Percentiles rank a stretch among this genome's conserved stretches.
Conservation (phyloP, 2,888 invertebrate species). For the Acronicta leporina region DNA sequence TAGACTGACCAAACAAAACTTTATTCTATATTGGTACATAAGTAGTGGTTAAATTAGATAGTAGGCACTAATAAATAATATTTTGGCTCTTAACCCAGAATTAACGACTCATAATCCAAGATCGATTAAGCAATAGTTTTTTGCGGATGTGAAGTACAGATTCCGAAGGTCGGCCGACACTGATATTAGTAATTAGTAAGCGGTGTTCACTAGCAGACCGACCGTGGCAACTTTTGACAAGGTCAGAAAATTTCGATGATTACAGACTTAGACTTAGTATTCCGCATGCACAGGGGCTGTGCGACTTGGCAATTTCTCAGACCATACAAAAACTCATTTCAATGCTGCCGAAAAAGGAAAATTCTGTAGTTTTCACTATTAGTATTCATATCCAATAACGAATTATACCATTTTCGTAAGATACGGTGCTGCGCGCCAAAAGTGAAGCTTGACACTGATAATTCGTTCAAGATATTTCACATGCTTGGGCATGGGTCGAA, state of each 20-base stretch:
- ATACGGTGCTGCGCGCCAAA: slow-evolving; percentile 34
- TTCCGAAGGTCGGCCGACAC: slow-evolving; percentile 56
- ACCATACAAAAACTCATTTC: slow-evolving; percentile 38
- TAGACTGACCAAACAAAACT: slow-evolving; percentile 11
- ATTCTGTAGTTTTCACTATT: slow-evolving; percentile 43
- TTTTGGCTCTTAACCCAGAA: slow-evolving; percentile 38
- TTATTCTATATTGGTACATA: neutral
- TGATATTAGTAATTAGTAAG: slow-evolving; percentile 69
- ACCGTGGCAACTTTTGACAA: slow-evolving; percentile 62
- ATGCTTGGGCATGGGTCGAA: neutral
- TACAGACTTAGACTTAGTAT: slow-evolving; percentile 67
- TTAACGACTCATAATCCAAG: slow-evolving; percentile 45
- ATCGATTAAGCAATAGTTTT: slow-evolving; percentile 57
- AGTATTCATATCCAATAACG: slow-evolving; percentile 45
- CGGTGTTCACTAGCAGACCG: slow-evolving; percentile 50
- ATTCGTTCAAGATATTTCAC: slow-evolving; percentile 1
- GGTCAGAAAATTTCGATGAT: slow-evolving; percentile 67
- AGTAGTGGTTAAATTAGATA: neutral
- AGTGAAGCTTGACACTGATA: slow-evolving; percentile 9
- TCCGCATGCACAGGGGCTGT: slow-evolving; percentile 56
- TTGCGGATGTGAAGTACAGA: slow-evolving; percentile 46
- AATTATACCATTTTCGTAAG: slow-evolving; percentile 34
- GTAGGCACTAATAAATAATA: slow-evolving; percentile 23
- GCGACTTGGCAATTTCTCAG: slow-evolving; percentile 41
- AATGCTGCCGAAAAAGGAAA: slow-evolving; percentile 49